phyloP scores from a whole-genome alignment of 2,888 invertebrate genomes.

The Drosophila setosimentum region DNA sequence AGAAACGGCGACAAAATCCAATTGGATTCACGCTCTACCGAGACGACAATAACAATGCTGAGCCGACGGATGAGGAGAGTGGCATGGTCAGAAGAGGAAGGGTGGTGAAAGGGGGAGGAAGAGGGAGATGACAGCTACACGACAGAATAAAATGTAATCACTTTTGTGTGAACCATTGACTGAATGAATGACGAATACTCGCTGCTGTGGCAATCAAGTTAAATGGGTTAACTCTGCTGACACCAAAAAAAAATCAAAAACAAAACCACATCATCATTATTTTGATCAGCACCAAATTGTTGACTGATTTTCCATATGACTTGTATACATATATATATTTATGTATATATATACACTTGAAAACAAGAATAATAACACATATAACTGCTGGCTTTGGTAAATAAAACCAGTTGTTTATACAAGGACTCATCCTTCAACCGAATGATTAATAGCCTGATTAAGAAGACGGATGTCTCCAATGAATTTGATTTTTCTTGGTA shows the following conservation, averaged over 20 bases:
- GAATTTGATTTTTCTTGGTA: slow-evolving; percentile 58
- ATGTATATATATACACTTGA: background rate
- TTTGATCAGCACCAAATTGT: background rate
- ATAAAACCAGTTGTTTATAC: background rate
- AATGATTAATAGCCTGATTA: slow-evolving; percentile 1
- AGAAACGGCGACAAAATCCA: slow-evolving; percentile 67
- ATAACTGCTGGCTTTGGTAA: background rate
- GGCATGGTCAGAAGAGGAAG: too few species aligned
- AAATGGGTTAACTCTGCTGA: slow-evolving; percentile 4
- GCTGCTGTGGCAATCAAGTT: slow-evolving; percentile 4
- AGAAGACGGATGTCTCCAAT: background rate
- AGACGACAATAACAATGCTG: background rate
- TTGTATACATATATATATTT: background rate
- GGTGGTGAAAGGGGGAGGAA: too few species aligned
- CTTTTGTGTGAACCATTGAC: slow-evolving; percentile 24
- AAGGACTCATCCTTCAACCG: background rate
- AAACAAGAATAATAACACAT: background rate
- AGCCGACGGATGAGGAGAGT: background rate
- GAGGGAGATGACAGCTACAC: background rate
- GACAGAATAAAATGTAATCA: slow-evolving; percentile 4
- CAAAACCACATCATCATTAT: slow-evolving; percentile 5
- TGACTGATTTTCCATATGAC: background rate
- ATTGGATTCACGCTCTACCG: slow-evolving; percentile 43
- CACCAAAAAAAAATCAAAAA: background rate
- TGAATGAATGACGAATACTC: slow-evolving; percentile 8